Evolutionary conservation across 1,140 invertebrate genomes (phyloP), one percentile per base, ranked within the genome.

Genomic region (Drosophila mayri): DNA sequence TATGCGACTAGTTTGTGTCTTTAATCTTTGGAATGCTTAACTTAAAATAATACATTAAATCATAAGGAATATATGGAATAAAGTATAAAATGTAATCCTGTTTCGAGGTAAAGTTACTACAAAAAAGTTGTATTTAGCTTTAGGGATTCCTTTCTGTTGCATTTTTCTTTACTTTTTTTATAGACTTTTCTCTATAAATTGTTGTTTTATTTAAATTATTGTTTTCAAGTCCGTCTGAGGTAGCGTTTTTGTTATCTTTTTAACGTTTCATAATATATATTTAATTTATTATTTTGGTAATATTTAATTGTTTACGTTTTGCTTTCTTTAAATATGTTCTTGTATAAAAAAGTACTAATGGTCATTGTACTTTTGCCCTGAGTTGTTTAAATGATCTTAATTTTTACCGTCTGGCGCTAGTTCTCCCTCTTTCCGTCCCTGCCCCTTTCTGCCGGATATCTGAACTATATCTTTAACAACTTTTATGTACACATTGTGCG

Each of bases 321-420:
- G 20, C 60, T 76, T 79, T 70, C 43, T 68, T 52, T 76, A 73
- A 84, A 80, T 86, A 73, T 41, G 52, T 49, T 72, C n/a, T 50
- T 72, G 68, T 70, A 77, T 65, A 72, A 73, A 76, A 79, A 91
- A 92, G 87, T 92, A 91, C 84, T 76, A 82, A 90, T 77, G 77
- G 71, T 91, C 86, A 87, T 92, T 92, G 91, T 92, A 92, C 91
- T 91, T 92, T 92, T 92, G 91, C 91, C 91, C 91, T 92, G 91
- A 92, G 91, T 91, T 76, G 63, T 66, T 76, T 79, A 77, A 47
- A 57, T 82, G 59, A 50, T 66, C 70, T 71, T 72, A 76, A 55
- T 44, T 28, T 50, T 67, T 61, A 81, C 76, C 83, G 43, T 79
- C 80, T 88, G 83, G 83, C 83, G 80, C 72, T 78, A 37, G 41